Base-by-base conservation (phyloP, 2,888 invertebrate genomes). In the Drosophila ustulata region DNA sequence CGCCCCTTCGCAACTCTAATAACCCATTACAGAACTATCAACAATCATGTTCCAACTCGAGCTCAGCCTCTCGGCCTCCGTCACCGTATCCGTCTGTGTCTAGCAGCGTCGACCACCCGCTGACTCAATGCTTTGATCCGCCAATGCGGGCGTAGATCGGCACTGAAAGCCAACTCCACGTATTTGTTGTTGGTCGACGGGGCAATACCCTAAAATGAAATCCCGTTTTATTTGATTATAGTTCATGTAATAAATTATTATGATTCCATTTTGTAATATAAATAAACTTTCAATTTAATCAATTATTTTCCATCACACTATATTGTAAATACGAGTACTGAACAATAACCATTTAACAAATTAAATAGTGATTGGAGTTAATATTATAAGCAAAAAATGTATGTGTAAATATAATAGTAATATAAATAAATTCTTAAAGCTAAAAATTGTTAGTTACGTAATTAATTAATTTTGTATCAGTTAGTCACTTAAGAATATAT, bases 91-190 rank as follows among this genome's bases (percentile, higher is more conserved):
- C 4, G 30, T 7, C 30, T n/a, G 4, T 9, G 47, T 43, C 64
- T 37, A 25, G 5, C 26, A 34, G 5, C 30, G 46, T 6, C 75
- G 73, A 69, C 80, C 80, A 73, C 82, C 83, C 82, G 82, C 75
- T 80, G 73, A 65, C 59, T 74, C 37, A 37, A n/a, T 39, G 64
- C 50, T 51, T 30, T n/a, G 51, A 62, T 53, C 63, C 37, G 26
- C 55, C 56, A 43, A 82, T 82, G 83, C 83, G 82, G 86, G 82
- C 57, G 41, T 39, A 32, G 73, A 70, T 71, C 66, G 51, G 18
- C 43, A 18, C 45, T 9, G 9, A 41, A 70, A 25, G 45, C 25
- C 37, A 28, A 41, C 2, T 7, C 2, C 4, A 30, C 23, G n/a
- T n/a, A 6, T 13, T 3, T 1, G 1, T n/a, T 7, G 5, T 3